Evolutionary conservation across 2,113 vertebrate genomes (phyloP), one percentile per base, ranked within the genome.

Genomic region (Mola mola): DNA sequence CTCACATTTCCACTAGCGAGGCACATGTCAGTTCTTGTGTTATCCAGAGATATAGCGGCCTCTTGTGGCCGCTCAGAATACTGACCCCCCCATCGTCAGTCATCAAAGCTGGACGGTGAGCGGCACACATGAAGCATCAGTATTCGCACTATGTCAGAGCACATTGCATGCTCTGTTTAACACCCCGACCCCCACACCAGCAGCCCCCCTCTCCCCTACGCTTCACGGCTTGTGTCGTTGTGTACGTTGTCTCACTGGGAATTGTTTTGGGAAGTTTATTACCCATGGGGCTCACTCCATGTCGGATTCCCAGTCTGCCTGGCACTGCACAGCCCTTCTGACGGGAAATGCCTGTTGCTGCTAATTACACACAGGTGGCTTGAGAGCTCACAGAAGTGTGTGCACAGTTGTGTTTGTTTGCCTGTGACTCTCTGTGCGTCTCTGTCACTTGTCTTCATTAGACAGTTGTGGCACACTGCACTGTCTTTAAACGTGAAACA

Each of bases 341-440:
- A 89, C 75, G 80, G 84, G 87, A 90, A 90, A 87, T 85, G 84
- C 75, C 81, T 86, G 65, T 72, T 86, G 64, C 73, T 86, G 65
- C 67, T 90, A 89, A 90, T 89, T 86, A 82, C 84, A 86, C 76
- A 84, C 89, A 88, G 89, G 84, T 90, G 87, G 81, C 68, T 24
- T 5, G 1, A 20, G 65, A 4, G 11, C 64, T 56, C 66, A 24
- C 43, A 62, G 57, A 29, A 66, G 44, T 19, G 56, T 69, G 71
- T 50, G 47, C 52, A 56, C 61, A 17, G 65, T 70, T 70, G 41
- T 65, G 56, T 81, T 79, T 77, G 50, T 86, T 83, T 72, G 48
- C 31, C 37, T 69, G 67, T 44, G 51, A 64, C 65, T 58, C 65
- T 58, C 13, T 22, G 5, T 66, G 48, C 22, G 16, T 76, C 72